Evolutionary conservation across 1,140 invertebrate species (phyloP), one percentile per base, ranked within the genome.

Genomic region (Thrips palmi): DNA sequence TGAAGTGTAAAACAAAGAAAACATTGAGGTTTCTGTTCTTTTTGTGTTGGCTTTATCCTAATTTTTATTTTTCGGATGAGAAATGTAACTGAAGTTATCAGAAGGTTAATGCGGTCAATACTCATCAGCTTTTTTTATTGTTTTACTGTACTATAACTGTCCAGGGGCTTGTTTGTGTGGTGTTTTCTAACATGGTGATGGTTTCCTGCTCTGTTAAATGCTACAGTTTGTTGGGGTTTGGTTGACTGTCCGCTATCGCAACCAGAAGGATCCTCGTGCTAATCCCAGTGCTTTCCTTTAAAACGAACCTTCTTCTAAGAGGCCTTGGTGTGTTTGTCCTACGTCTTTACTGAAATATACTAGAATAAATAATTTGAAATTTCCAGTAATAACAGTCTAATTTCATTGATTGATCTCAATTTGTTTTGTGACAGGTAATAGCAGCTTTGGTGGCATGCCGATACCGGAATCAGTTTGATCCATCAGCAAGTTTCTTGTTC

Each of bases 251-350:
- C 77, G 87, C 43, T 94, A 87, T 71, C 78, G 91, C 62, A 94
- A 94, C 67, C 88, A 92, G 67, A 92, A 92, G 77, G 86, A 94
- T 66, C 88, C 88, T 49, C 65, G 82, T 50, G 84, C 80, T 67
- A 89, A 93, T 67, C 85, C 88, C 50, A 89, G 84, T 68, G 86
- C 86, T 68, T 93, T 93, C 68, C 79, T 94, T 56, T 96, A 88
- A 47, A 36, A 34, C 38, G 39, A 39, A 38, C 41, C 24, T 22
- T 24, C 36, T 10, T 36, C 23, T 25, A 15, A 12, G 15, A 33
- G 11, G 12, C 19, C 12, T 33, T 33, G 22, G 12, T 36, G 14
- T 23, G 23, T 23, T 36, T 7, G 10, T 36, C 15, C 10, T 23
- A 36, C 4, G n/a, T 14, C 25, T 36, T 17, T 12, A 19, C 18